Evolutionary conservation across 2,113 vertebrate genomes (phyloP).

Genomic region (Otus sunia): DNA sequence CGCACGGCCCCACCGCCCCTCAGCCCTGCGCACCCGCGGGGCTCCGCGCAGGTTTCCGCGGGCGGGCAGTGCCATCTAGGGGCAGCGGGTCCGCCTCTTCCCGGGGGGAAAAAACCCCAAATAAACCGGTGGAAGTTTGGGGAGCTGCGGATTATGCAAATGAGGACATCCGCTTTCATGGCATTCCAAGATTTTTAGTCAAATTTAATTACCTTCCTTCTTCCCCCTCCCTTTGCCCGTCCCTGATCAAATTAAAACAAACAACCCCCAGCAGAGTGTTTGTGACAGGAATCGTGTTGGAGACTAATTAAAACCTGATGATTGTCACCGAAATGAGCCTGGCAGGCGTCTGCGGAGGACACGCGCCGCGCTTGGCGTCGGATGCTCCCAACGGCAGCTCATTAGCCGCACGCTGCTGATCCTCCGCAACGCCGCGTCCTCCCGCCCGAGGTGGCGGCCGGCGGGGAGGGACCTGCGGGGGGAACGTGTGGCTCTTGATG

Average conservation of each 20-base stretch:
- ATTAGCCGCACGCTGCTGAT: neutral
- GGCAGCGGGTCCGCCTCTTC: neutral
- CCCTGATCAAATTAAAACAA: slow-evolving; percentile 65
- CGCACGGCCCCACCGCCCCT: no score
- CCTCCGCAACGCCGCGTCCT: rapidly evolving
- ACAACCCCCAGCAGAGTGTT: slow-evolving; percentile 61
- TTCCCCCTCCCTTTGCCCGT: neutral
- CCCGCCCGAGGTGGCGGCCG: neutral
- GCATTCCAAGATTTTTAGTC: slow-evolving; percentile 25
- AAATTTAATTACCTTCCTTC: slow-evolving; percentile 57
- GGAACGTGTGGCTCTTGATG: neutral
- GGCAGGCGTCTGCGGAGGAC: neutral
- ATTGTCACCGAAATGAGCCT: neutral
- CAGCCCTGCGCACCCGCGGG: neutral
- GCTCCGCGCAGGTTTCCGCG: neutral
- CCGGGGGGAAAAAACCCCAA: neutral
- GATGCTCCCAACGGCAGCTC: neutral
- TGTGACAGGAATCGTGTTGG: slow-evolving; percentile 31
- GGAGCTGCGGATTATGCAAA: neutral
- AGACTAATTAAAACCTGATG: slow-evolving; percentile 58
- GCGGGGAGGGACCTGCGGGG: neutral
- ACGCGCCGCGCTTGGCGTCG: neutral
- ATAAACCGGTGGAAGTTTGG: neutral
- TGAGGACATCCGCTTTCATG: neutral
- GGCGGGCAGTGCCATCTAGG: neutral